Evolutionary conservation across 2,113 vertebrate genomes (phyloP), one percentile per base, ranked within the genome.

Genomic region (Marcusenius ussheri): DNA sequence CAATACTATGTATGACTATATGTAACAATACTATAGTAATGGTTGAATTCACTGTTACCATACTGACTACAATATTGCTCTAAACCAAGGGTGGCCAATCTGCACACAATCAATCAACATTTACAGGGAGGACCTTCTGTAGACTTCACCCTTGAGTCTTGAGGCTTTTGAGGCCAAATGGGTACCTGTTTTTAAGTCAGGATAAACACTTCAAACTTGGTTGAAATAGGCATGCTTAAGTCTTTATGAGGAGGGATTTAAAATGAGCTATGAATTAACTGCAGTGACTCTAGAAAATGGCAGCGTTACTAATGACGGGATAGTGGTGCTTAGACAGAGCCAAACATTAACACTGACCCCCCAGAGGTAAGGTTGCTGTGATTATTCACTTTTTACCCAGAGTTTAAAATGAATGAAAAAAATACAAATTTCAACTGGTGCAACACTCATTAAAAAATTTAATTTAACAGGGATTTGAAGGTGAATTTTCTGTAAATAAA

Each of bases 241-340:
- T n/a, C 27, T 50, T 86, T 56, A 58, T 86, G 9, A 13, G 47
- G 47, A 86, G 9, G 24, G 46, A 50, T 31, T 86, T 31, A 70
- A 70, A 70, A 70, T 10, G n/a, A 70, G 66, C 27, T 94, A 95
- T 94, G 93, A 94, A 94, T 92, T 93, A 93, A 92, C 93, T 92
- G 91, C 94, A 93, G 94, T 94, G 92, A 94, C 94, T 92, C 92
- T 92, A 91, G 88, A 91, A 93, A 93, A 93, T 93, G 93, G 94
- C 93, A 94, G 94, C 94, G 94, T 95, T 94, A 95, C 93, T 95
- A 95, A 95, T 94, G 94, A 93, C 93, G 91, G 92, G 94, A 95
- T 95, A 93, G 94, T 94, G 93, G 93, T 94, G 95, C 95, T 95
- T 95, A 94, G 93, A 95, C 95, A 95, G 94, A 92, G 94, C 93